phyloP scores from a whole-genome alignment of 2,797 vertebrate genomes.

The Enteromius thamalakanensis region DNA sequence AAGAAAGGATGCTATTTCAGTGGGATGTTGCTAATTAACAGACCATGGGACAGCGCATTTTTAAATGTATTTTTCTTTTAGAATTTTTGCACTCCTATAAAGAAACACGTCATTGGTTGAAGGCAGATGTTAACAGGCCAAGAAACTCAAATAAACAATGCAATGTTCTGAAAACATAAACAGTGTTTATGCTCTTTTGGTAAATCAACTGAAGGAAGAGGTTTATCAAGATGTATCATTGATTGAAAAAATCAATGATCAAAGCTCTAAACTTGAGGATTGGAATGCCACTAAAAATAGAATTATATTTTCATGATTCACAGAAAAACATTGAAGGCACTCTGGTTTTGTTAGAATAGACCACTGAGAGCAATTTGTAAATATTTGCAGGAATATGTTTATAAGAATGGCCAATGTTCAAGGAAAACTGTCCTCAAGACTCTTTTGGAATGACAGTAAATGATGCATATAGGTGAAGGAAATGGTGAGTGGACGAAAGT shows the following conservation, averaged over 20 bases:
- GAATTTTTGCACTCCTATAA: neutral
- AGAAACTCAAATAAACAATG: neutral
- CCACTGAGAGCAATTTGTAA: slow-evolving; percentile 18
- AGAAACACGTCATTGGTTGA: neutral
- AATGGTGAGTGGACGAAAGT: slow-evolving; percentile 36
- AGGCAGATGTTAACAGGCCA: neutral
- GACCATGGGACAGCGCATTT: neutral
- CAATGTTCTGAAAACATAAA: neutral
- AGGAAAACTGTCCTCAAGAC: neutral
- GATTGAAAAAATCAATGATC: neutral
- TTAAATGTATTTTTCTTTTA: neutral
- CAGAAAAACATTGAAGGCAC: slow-evolving; percentile 10
- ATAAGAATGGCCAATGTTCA: slow-evolving; percentile 21
- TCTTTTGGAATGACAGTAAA: slow-evolving; percentile 20
- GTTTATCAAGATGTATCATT: neutral
- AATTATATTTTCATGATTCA: slow-evolving; percentile 15
- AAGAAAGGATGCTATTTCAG: neutral
- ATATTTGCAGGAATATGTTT: slow-evolving; percentile 36
- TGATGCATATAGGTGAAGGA: slow-evolving; percentile 18
- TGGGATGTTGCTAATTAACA: neutral
- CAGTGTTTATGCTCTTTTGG: neutral
- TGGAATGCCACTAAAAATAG: neutral
- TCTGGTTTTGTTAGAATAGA: neutral
- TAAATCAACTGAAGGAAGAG: neutral
- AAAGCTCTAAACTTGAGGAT: neutral